Conservation (phyloP, 2,888 invertebrate genomes). For the Cyrtodaria siliqua region DNA sequence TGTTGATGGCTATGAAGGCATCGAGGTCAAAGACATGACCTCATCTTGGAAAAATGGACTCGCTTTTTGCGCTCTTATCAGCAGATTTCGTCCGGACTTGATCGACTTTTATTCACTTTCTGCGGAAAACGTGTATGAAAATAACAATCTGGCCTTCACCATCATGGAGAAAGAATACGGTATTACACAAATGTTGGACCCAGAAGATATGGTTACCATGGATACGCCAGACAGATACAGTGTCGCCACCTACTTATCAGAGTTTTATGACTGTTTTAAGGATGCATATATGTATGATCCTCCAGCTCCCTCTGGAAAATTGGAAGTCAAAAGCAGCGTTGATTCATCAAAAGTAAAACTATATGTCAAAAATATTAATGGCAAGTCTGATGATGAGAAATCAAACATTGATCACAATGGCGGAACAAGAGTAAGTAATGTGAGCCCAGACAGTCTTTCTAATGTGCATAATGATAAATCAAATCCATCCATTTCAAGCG, state of each 20-base stretch:
- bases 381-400: not conserved
- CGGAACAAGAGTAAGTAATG: not conserved
- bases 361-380: not conserved
- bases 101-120: conserved; percentile 55
- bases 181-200: conserved; percentile 53
- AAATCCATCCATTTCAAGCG: not conserved
- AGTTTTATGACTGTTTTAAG: conserved; percentile 56
- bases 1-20: conserved; percentile 45
- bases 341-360: conserved; percentile 1
- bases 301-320: conserved; percentile 33
- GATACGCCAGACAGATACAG: conserved; percentile 53
- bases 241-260: conserved; percentile 55
- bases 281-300: conserved; percentile 54
- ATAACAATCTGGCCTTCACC: conserved; percentile 55
- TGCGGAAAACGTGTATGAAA: conserved; percentile 48
- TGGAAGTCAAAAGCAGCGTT: not conserved
- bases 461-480: not conserved
- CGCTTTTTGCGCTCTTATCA: conserved; percentile 59
- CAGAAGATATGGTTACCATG: conserved; percentile 56
- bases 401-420: not conserved
- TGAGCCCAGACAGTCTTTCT: not conserved
- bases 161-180: conserved; percentile 55
- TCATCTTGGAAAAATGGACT: conserved; percentile 63
- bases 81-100: conserved; percentile 57
- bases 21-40: conserved; percentile 52